Evolutionary conservation across 2,888 invertebrate species (phyloP), one percentile per base, ranked within the genome.

Genomic region (Girardia tigrina): DNA sequence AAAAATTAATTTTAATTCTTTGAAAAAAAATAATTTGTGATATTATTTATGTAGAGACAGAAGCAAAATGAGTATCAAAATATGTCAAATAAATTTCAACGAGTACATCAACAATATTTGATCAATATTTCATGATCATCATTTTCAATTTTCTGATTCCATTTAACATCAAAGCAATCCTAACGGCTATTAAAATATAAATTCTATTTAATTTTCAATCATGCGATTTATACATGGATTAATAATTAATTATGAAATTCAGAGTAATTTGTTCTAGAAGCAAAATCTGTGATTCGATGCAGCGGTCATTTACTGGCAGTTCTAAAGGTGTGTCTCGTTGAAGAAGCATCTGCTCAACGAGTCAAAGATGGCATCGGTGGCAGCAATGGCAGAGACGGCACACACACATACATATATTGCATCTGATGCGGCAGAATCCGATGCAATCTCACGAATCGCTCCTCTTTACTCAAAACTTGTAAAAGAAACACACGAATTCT

Each of bases 81-180:
- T n/a, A n/a, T n/a, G n/a, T n/a, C n/a, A n/a, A n/a, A n/a, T n/a
- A n/a, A n/a, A n/a, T n/a, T n/a, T n/a, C n/a, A n/a, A n/a, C n/a
- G n/a, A n/a, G n/a, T n/a, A n/a, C n/a, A n/a, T n/a, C n/a, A n/a
- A n/a, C n/a, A n/a, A n/a, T n/a, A n/a, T n/a, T n/a, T n/a, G n/a
- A n/a, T n/a, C n/a, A n/a, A n/a, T n/a, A 6, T 56, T n/a, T 56
- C 56, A 20, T 12, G 23, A n/a, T 2, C 4, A 56, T 2, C 6
- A 12, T 56, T 56, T 56, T 56, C 23, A 20, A 23, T 56, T 56
- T 23, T 56, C 56, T 20, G 23, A 56, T 56, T 56, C 56, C 6
- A 56, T 56, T n/a, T 56, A 56, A 56, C 56, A 56, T 56, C 56
- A 56, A 56, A 56, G 56, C 56, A 56, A 4, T 56, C 56, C 56